Evolutionary conservation across 1,140 invertebrate species (phyloP).

Genomic region (Formica selysi): DNA sequence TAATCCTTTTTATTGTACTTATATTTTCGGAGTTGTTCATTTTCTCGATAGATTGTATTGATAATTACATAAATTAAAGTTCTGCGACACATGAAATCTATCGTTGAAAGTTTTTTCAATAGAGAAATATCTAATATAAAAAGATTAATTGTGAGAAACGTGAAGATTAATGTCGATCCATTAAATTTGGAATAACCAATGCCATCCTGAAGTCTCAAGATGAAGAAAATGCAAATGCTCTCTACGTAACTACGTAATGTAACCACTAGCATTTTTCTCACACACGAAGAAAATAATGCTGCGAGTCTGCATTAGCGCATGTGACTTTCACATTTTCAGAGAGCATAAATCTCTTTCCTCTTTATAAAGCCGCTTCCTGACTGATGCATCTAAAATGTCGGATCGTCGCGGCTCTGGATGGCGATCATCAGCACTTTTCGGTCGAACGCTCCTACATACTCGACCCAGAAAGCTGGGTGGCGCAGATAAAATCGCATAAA

Average conservation of each 20-base stretch:
- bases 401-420: conserved; percentile 2
- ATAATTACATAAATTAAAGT: not conserved
- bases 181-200: not conserved
- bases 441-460: conserved; percentile 61
- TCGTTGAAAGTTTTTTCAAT: not conserved
- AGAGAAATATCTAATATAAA: not conserved
- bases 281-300: not conserved
- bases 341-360: not conserved
- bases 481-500: conserved; percentile 70
- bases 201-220: not conserved
- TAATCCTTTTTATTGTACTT: not conserved
- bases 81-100: not conserved
- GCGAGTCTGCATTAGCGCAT: not conserved
- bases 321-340: not conserved
- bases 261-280: too few species aligned
- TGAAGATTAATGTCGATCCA: not conserved
- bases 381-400: conserved; percentile 17
- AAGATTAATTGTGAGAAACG: not conserved
- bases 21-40: not conserved
- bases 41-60: not conserved
- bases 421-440: conserved; percentile 22
- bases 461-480: conserved; percentile 71
- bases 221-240: not conserved
- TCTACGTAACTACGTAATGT: not conserved
- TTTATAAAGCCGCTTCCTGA: conserved; percentile 1